Conservation (phyloP, 1,140 invertebrate genomes). For the Zaprionus africanus region DNA sequence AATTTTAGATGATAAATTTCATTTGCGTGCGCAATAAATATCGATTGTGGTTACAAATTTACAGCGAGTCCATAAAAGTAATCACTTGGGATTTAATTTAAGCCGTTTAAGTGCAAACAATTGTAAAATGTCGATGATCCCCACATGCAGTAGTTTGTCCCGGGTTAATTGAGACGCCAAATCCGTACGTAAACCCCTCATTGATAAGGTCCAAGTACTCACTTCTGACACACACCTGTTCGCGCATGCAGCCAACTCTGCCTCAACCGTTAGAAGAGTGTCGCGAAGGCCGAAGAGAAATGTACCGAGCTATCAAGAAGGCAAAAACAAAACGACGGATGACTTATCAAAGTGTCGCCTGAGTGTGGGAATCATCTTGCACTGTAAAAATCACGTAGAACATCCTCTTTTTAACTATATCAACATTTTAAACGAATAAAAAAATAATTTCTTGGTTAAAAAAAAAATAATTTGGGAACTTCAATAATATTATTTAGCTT, state of each 20-base stretch:
- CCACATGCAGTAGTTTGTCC: constrained; percentile 14
- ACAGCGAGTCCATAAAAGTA: constrained; percentile 24
- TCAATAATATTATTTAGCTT: too few relatives aligned
- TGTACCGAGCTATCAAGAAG: constrained; percentile 62
- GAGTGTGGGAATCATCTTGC: constrained; percentile 11
- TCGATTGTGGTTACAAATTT: not conserved
- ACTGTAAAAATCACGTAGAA: constrained; percentile 24
- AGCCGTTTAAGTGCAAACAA: constrained; percentile 36
- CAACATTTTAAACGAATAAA: fast-evolving
- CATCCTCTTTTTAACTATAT: not conserved
- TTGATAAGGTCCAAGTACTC: constrained; percentile 48
- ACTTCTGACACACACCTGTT: constrained; percentile 67
- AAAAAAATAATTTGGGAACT: not conserved
- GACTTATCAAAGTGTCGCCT: constrained; percentile 35
- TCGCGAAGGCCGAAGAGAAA: constrained; percentile 58
- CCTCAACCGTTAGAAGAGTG: not conserved
- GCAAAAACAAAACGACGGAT: constrained; percentile 5
- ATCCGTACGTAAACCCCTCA: constrained; percentile 49
- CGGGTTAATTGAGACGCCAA: constrained; percentile 37
- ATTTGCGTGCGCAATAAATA: not conserved
- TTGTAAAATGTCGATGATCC: constrained; percentile 31
- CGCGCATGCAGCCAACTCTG: constrained; percentile 1
- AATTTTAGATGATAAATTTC: not conserved
- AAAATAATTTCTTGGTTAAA: too few relatives aligned
- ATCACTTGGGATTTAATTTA: constrained; percentile 33